Evolutionary conservation across 2,888 invertebrate genomes (phyloP).

Genomic region (Xanthorhoe designata): DNA sequence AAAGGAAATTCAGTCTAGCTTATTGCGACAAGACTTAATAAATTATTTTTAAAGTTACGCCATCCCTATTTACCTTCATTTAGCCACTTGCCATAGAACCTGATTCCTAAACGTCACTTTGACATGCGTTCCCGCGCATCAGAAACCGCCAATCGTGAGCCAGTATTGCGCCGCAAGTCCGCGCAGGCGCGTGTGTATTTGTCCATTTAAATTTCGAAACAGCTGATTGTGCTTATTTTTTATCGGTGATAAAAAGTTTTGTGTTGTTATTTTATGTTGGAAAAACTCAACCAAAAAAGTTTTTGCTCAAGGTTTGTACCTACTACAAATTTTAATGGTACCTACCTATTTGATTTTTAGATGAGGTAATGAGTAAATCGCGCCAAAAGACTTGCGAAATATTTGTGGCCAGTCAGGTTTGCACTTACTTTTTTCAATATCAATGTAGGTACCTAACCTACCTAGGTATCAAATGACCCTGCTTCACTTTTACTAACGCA

Average conservation of each 20-base stretch:
- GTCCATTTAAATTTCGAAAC: conserved; percentile 48
- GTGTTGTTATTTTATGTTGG: conserved; percentile 35
- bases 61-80: conserved; percentile 50
- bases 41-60: conserved; percentile 47
- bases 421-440: conserved; percentile 14
- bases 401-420: conserved; percentile 43
- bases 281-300: conserved; percentile 4
- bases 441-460: neutral
- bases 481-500: conserved; percentile 1
- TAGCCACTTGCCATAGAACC: conserved; percentile 45
- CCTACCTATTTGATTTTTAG: conserved; percentile 11
- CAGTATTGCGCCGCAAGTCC: conserved; percentile 65
- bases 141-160: conserved; percentile 64
- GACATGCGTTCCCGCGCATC: conserved; percentile 72
- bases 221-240: conserved; percentile 34
- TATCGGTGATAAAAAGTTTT: conserved; percentile 34
- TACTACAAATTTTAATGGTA: neutral
- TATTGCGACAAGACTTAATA: conserved; percentile 44
- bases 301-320: conserved; percentile 59
- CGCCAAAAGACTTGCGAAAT: conserved; percentile 61
- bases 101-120: conserved; percentile 57
- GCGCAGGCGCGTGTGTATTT: conserved; percentile 65
- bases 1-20: conserved; percentile 51
- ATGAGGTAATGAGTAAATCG: conserved; percentile 60
- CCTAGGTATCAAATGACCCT: conserved; percentile 1